phyloP scores from a whole-genome alignment of 2,888 invertebrate genomes.

The Rotaria magnacalcarata region DNA sequence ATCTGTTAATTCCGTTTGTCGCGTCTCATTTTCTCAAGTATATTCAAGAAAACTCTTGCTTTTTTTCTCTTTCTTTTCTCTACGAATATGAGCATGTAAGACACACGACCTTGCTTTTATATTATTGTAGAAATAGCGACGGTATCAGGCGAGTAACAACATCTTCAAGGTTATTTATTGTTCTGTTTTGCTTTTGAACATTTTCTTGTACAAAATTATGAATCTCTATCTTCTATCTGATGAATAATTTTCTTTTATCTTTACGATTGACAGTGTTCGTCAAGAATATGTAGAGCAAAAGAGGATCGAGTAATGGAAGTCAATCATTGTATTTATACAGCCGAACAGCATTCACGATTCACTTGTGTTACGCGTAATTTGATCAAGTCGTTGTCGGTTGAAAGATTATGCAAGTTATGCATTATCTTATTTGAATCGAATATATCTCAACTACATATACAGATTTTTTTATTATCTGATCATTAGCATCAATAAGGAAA shows the following conservation, averaged over 20 bases:
- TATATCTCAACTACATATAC: not conserved
- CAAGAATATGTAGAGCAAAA: not conserved
- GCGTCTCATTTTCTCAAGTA: not conserved
- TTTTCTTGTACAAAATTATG: too few relatives aligned
- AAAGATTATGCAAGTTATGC: not conserved
- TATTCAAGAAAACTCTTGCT: not conserved
- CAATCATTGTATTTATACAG: not conserved
- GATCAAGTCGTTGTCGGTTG: not conserved
- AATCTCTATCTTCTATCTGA: too few relatives aligned
- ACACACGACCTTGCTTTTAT: not conserved
- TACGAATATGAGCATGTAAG: not conserved
- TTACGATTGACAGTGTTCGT: too few relatives aligned
- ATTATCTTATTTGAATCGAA: not conserved
- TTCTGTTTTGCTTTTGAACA: not conserved
- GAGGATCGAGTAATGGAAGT: not conserved
- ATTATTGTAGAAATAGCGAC: not conserved
- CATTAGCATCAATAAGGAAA: not conserved
- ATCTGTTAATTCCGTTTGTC: conserved; percentile 17
- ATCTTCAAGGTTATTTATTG: not conserved
- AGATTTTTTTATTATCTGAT: not conserved
- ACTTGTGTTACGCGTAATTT: not conserved
- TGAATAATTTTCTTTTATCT: too few relatives aligned
- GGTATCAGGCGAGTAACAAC: not conserved
- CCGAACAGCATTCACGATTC: not conserved
- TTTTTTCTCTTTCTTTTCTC: not conserved